Base-by-base conservation (phyloP, 2,797 vertebrate genomes). In the Bufotes viridis region DNA sequence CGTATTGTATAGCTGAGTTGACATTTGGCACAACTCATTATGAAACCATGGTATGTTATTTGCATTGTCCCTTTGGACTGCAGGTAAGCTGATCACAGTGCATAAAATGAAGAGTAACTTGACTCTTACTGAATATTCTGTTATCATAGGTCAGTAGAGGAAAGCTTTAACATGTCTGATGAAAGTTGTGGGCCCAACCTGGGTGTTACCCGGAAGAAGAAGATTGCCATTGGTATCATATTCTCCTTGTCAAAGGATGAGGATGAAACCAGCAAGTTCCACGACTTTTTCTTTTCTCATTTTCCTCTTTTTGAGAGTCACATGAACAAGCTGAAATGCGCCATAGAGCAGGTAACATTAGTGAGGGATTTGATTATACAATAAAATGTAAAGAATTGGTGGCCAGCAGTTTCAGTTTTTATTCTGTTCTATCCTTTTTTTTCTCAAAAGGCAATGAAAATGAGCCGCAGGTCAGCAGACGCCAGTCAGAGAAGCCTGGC, bases 251-350 rank as follows among this genome's bases (percentile, higher is more conserved):
- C 98, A 1, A 93, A 96, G 89, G 96, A 98, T 84, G 93, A 96
- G 67, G 97, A 98, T 89, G 97, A 99, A 93, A 98, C 96, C 92
- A 96, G 90, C 93, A 97, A 97, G 92, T 99, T 99, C 93, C 97
- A 99, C 83, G 98, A 99, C 88, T 99, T 99, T 94, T 99, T 99
- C 94, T 99, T 99, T 94, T 99, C 98, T 61, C 98, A 99, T 94
- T 99, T 99, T 90, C 98, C 98, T 63, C 97, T 99, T 53, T 99
- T 99, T 92, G 98, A 99, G 95, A 99, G 98, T 95, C 98, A 99
- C 94, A 97, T 99, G 97, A 99, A 99, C 96, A 98, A 98, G 92
- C 95, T 99, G 87, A 99, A 99, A 94, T 96, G 96, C 81, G 97
- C 98, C 87, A 98, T 98, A 88, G 98, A 99, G 92, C 98, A 99